phyloP scores from a whole-genome alignment of 1,140 invertebrate species.

The Diorhabda carinulata region DNA sequence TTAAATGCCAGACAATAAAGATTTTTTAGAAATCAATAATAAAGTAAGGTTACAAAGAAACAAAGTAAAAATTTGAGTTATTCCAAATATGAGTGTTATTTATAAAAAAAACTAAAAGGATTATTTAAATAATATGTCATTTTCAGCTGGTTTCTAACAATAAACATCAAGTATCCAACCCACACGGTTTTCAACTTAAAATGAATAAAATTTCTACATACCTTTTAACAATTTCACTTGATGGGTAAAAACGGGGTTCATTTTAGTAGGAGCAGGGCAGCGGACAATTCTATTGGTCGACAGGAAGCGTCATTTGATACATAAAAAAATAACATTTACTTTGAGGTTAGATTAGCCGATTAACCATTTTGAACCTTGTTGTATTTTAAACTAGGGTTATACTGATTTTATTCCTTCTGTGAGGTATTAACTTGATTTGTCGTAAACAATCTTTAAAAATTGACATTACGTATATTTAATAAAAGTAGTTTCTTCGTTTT shows the following conservation, averaged over 20 bases:
- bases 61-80: conserved; percentile 30
- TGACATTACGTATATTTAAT: no score
- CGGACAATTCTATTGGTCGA: conserved; percentile 41
- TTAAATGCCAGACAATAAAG: background rate
- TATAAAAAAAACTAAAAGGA: conserved; percentile 7
- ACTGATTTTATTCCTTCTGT: no score
- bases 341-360: conserved; percentile 37
- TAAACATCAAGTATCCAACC: conserved; percentile 32
- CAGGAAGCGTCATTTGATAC: conserved; percentile 46
- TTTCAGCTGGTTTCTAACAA: conserved; percentile 30
- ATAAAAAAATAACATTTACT: conserved; percentile 45
- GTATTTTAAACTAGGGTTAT: background rate
- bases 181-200: conserved; percentile 46
- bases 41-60: conserved; percentile 46
- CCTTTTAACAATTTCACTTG: conserved; percentile 47
- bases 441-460: no score
- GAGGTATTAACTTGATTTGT: no score
- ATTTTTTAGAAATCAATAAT: conserved; percentile 44
- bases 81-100: conserved; percentile 16
- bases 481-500: no score
- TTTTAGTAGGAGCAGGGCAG: conserved; percentile 44
- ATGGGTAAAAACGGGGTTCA: conserved; percentile 46
- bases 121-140: conserved; percentile 25
- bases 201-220: conserved; percentile 51
- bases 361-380: conserved; percentile 29